A percentile compares a stretch with the other conserved stretches of the same genome.
These are phyloP conservation scores for Penaeus japonicus DNA, from an alignment of 1,140 invertebrate genomes.

Conservation along the genomic window DNA sequence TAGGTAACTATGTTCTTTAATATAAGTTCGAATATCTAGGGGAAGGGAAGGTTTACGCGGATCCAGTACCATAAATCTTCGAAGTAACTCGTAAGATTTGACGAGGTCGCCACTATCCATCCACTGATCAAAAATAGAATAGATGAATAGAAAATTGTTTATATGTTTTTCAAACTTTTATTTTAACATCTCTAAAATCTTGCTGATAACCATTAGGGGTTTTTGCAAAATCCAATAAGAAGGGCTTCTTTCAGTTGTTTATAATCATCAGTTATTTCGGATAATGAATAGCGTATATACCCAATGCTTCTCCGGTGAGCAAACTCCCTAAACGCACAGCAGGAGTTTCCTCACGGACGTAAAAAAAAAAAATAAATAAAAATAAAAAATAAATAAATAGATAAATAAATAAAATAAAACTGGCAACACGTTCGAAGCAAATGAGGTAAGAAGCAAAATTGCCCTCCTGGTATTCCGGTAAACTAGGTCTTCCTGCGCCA, in stretches of 20 bases:
- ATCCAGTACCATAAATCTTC: background rate
- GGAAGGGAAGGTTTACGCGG: background rate
- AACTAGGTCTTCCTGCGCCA: background rate
- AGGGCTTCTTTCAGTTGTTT: background rate
- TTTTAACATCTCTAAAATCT: background rate
- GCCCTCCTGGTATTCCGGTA: background rate
- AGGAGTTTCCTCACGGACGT: background rate
- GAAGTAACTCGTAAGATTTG: background rate
- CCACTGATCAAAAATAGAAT: background rate
- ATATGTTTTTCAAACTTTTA: background rate
- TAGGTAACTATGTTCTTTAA: background rate
- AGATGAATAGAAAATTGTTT: background rate
- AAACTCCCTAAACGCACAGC: background rate
- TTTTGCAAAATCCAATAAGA: background rate
- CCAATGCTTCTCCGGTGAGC: background rate
- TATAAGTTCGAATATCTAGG: background rate
- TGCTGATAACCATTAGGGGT: background rate
- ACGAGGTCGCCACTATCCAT: background rate
- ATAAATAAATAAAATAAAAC: no score
- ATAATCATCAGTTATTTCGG: background rate
- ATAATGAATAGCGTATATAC: background rate
- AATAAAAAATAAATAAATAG: no score
- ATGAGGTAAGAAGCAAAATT: background rate
- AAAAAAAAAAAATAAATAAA: no score
- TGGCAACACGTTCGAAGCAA: background rate